phyloP scores from a whole-genome alignment of 2,113 vertebrate genomes.

The Oophaga pumilio region DNA sequence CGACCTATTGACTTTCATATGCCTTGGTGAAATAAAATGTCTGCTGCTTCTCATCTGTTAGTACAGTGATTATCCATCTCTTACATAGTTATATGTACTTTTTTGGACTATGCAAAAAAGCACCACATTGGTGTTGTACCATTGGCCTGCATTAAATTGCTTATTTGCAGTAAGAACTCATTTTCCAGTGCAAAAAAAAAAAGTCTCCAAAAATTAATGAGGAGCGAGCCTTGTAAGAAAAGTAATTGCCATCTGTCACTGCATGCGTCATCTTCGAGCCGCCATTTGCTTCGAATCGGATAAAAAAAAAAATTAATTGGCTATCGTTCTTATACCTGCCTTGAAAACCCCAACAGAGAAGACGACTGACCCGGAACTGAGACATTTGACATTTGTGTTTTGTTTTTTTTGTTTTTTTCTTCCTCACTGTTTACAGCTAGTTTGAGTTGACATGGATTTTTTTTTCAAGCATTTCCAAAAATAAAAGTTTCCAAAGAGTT shows the following conservation, averaged over 20 bases:
- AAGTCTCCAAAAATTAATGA: neutral
- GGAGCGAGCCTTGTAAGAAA: neutral
- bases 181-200: constrained; percentile 8
- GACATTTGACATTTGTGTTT: neutral
- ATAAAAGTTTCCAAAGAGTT: constrained; percentile 17
- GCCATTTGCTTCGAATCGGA: neutral
- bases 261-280: neutral
- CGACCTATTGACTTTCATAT: neutral
- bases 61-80: constrained; percentile 13
- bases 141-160: neutral
- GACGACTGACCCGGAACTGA: neutral
- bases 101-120: constrained; percentile 38
- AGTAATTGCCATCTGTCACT: neutral
- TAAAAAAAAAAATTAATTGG: neutral
- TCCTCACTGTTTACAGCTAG: neutral
- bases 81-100: neutral
- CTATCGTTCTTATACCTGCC: neutral
- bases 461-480: constrained; percentile 32
- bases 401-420: neutral
- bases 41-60: neutral
- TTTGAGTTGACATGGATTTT: neutral
- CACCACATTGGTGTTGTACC: constrained; percentile 9
- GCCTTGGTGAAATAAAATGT: constrained; percentile 9
- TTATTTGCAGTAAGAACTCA: constrained; percentile 7
- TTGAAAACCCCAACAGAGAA: neutral